Conservation (phyloP, 2,888 invertebrate genomes). For the Crepidodera aurea region DNA sequence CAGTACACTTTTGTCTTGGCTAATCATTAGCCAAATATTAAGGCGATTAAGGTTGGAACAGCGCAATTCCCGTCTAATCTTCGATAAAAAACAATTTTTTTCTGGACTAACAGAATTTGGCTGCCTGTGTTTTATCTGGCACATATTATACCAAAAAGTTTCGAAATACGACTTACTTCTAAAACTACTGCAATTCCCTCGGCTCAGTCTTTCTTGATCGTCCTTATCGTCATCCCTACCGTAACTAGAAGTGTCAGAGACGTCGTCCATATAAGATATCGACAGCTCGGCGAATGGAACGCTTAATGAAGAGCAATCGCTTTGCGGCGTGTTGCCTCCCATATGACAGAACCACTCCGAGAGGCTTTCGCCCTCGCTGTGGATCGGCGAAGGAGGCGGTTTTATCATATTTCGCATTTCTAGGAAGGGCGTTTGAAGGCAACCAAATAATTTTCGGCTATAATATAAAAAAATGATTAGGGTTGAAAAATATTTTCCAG, state of each 20-base stretch:
- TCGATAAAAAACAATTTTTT: too few species aligned
- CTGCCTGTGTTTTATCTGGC: too few species aligned
- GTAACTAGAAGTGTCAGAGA: slow-evolving; percentile 55
- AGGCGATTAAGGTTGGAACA: too few species aligned
- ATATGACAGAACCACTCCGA: slow-evolving; percentile 60
- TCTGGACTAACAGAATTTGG: too few species aligned
- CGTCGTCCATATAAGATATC: slow-evolving; percentile 60
- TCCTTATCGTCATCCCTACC: slow-evolving; percentile 39
- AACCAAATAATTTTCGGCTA: slow-evolving; percentile 67
- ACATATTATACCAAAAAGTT: too few species aligned
- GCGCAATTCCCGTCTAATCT: too few species aligned
- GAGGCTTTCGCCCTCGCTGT: slow-evolving; percentile 48
- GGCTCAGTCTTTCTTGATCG: slow-evolving; percentile 46
- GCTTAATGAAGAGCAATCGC: slow-evolving; percentile 60
- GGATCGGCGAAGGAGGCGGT: slow-evolving; percentile 54
- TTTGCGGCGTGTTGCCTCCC: slow-evolving; percentile 45
- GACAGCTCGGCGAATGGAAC: slow-evolving; percentile 60
- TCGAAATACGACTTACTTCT: slow-evolving; percentile 55
- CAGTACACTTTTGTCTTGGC: too few species aligned
- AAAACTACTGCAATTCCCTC: slow-evolving; percentile 53
- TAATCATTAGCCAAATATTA: too few species aligned
- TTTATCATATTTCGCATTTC: slow-evolving; percentile 67
- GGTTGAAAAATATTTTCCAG: neutral
- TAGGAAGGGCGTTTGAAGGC: slow-evolving; percentile 67
- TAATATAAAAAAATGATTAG: slow-evolving; percentile 46